These are phyloP conservation scores for Monoplex corrugatus DNA, from an alignment of 2,888 invertebrate genomes.

Conservation along the genomic window DNA sequence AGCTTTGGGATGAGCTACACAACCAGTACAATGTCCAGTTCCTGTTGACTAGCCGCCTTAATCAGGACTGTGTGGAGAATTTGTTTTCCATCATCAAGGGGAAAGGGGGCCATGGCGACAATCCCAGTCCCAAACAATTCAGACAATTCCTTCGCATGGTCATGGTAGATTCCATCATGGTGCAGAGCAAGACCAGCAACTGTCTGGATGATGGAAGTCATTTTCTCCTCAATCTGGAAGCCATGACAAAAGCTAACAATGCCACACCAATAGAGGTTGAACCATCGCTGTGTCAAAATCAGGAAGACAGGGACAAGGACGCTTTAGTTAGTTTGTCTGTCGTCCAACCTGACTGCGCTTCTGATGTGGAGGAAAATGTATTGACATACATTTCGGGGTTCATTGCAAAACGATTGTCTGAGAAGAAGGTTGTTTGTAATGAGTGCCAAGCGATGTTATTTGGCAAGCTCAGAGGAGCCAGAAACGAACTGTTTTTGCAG, in stretches of 20 bases:
- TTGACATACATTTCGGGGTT: background rate
- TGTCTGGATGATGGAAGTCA: background rate
- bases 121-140: conserved; percentile 12
- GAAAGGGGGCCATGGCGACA: conserved; percentile 13
- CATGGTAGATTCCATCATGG: conserved; percentile 39
- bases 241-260: background rate
- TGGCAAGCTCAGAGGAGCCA: background rate
- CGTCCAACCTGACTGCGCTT: no score
- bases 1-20: background rate
- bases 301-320: no score
- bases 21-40: background rate
- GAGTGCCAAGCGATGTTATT: background rate
- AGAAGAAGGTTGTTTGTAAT: no score
- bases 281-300: no score
- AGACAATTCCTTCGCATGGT: background rate
- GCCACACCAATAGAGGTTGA: no score
- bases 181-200: background rate
- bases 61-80: conserved; percentile 21
- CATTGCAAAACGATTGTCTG: background rate
- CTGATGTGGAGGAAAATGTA: background rate
- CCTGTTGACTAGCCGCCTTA: background rate
- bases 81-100: conserved; percentile 28
- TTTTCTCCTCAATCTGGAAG: background rate
- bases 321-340: no score
- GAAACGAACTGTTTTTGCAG: background rate